Conservation (phyloP, 1,140 invertebrate genomes). For the Whitmania pigra region DNA sequence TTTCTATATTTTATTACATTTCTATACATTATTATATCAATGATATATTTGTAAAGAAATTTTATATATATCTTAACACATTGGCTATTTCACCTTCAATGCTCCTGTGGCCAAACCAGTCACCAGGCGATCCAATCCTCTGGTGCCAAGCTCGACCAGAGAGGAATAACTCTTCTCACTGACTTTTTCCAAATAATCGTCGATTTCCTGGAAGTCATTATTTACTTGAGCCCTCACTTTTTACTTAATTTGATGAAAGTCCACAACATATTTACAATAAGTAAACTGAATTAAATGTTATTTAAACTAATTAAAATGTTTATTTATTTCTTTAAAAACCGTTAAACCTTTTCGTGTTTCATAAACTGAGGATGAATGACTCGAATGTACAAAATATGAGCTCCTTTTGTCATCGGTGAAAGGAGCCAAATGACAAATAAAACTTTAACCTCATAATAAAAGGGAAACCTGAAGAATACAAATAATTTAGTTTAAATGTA, state of each 20-base stretch:
- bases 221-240: neutral
- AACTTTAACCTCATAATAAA: conserved; percentile 99
- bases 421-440: conserved; percentile 88
- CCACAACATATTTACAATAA: neutral
- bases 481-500: neutral
- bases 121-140: conserved; percentile 75
- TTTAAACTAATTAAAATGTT: neutral
- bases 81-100: conserved; percentile 56
- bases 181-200: conserved; percentile 76
- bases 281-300: neutral
- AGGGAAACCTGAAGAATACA: conserved; percentile 65
- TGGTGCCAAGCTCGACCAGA: conserved; percentile 69
- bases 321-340: neutral
- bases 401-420: conserved; percentile 88
- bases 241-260: neutral
- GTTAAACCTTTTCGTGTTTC: conserved; percentile 69
- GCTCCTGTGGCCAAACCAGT: conserved; percentile 85
- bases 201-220: conserved; percentile 64
- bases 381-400: conserved; percentile 85
- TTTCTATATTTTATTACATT: no score
- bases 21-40: no score
- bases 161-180: conserved; percentile 81
- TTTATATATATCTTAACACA: neutral
- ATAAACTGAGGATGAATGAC: conserved; percentile 86
- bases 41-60: neutral